phyloP scores from a whole-genome alignment of 2,113 vertebrate species.

The Collichthys lucidus region DNA sequence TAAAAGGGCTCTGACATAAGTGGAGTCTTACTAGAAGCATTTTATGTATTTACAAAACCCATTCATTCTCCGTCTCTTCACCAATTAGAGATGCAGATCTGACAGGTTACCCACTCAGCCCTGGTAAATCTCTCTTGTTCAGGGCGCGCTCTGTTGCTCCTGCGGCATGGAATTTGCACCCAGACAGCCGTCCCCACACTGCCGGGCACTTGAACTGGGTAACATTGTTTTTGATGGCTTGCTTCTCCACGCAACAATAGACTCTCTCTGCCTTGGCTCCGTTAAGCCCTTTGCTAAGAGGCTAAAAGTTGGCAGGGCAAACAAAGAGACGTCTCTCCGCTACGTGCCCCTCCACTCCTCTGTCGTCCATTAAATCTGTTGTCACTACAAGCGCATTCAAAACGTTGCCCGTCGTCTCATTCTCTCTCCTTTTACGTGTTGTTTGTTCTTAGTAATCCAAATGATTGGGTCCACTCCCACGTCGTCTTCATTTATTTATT shows the following conservation, averaged over 20 bases:
- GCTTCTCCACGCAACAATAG: slow-evolving; percentile 70
- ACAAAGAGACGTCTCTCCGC: slow-evolving; percentile 60
- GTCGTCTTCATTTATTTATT: slow-evolving; percentile 39
- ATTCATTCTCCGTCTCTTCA: slow-evolving; percentile 10
- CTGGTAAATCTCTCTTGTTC: slow-evolving; percentile 55
- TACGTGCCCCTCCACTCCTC: slow-evolving; percentile 44
- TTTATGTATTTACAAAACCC: slow-evolving; percentile 5
- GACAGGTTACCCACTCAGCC: slow-evolving; percentile 47
- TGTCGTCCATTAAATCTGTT: slow-evolving; percentile 52
- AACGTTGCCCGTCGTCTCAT: slow-evolving; percentile 3
- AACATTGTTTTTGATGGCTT: slow-evolving; percentile 59
- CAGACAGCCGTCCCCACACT: slow-evolving; percentile 30
- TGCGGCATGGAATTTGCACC: slow-evolving; percentile 42
- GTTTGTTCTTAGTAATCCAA: slow-evolving; percentile 26
- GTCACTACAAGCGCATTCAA: slow-evolving; percentile 34
- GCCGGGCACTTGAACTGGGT: slow-evolving; percentile 63
- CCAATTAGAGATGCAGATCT: slow-evolving; percentile 64
- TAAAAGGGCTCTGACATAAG: not conserved
- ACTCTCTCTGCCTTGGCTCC: slow-evolving; percentile 52
- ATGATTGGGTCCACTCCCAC: slow-evolving; percentile 30
- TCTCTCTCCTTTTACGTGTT: not conserved
- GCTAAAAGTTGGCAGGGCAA: slow-evolving; percentile 68
- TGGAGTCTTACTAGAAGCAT: not conserved
- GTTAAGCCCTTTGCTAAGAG: slow-evolving; percentile 72
- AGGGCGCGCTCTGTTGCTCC: slow-evolving; percentile 52